phyloP scores from a whole-genome alignment of 2,113 vertebrate species.

The Microtus pennsylvanicus region DNA sequence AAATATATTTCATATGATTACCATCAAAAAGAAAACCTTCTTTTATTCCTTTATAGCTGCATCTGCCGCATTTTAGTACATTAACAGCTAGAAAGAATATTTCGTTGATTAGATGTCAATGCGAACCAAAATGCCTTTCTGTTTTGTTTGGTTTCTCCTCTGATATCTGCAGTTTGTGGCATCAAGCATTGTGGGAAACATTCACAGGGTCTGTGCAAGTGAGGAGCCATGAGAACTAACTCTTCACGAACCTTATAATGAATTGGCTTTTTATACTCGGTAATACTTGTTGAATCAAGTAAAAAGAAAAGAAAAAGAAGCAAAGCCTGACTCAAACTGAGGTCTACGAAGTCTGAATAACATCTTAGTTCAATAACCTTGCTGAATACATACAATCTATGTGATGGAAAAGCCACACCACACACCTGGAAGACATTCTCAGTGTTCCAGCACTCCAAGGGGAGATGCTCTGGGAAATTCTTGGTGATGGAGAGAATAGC shows the following conservation, averaged over 20 bases:
- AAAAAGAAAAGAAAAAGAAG: background rate
- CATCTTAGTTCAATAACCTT: background rate
- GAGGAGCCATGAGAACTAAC: background rate
- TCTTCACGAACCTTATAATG: background rate
- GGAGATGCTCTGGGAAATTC: background rate
- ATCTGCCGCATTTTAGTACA: background rate
- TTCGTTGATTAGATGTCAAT: background rate
- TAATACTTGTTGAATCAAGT: conserved; percentile 1
- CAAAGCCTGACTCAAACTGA: background rate
- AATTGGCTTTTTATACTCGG: background rate
- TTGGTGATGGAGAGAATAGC: background rate
- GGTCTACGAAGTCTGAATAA: background rate
- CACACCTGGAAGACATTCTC: background rate
- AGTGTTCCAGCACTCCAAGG: background rate
- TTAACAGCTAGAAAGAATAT: background rate
- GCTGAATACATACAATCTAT: background rate
- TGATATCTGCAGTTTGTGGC: background rate
- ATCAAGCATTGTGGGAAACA: background rate
- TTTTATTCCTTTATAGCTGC: background rate
- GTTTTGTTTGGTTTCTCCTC: background rate
- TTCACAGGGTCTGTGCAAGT: background rate
- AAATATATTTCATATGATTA: background rate
- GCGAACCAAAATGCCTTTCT: background rate
- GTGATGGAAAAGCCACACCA: background rate
- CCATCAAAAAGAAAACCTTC: background rate